phyloP scores from a whole-genome alignment of 2,888 invertebrate species.

The Chrysotoxum bicinctum region DNA sequence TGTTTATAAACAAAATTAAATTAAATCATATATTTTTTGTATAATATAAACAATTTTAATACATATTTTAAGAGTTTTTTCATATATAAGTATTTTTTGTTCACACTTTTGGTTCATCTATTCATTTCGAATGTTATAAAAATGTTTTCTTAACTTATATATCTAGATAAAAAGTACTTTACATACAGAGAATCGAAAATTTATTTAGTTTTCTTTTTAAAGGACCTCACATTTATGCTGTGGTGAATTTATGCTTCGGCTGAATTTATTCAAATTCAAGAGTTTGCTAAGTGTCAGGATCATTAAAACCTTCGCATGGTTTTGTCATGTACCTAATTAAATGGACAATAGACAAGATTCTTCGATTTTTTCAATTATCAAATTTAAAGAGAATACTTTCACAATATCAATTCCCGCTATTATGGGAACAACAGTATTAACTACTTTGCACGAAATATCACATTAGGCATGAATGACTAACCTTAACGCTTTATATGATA shows the following conservation, averaged over 20 bases:
- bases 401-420: no score
- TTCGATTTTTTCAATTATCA: no score
- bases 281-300: background rate
- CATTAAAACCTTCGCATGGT: no score
- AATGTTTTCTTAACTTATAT: slow-evolving; percentile 58
- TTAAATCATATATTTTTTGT: background rate
- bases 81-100: background rate
- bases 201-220: slow-evolving; percentile 6
- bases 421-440: no score
- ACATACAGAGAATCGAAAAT: slow-evolving; percentile 45
- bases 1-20: slow-evolving; percentile 2
- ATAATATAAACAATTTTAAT: background rate
- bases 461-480: no score
- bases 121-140: slow-evolving; percentile 59
- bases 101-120: slow-evolving; percentile 2
- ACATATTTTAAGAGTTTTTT: background rate
- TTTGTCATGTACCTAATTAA: no score
- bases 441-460: no score
- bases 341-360: no score
- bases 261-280: background rate
- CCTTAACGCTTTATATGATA: no score
- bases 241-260: background rate
- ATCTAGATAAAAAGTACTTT: slow-evolving; percentile 69
- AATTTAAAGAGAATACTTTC: no score
- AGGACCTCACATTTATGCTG: background rate